Evolutionary conservation across 2,888 invertebrate genomes (phyloP).

Genomic region (Hoplodrina ambigua): DNA sequence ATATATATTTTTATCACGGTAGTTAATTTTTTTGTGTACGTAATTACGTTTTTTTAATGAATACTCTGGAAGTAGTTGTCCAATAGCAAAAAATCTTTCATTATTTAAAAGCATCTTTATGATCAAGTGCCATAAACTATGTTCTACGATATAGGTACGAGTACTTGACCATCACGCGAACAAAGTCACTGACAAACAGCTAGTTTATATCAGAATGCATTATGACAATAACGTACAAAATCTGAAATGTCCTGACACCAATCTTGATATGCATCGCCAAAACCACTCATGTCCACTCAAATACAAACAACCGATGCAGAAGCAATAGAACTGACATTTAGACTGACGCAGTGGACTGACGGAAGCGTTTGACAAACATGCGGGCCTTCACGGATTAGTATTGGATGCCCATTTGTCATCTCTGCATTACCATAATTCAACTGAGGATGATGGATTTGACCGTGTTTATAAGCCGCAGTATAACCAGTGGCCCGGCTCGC

Average conservation of each 20-base stretch:
- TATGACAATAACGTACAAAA: too few species aligned
- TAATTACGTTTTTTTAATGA: too few species aligned
- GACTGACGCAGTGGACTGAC: slow-evolving; percentile 39
- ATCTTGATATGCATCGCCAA: neutral
- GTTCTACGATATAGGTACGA: too few species aligned
- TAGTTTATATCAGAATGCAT: too few species aligned
- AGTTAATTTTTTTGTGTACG: too few species aligned
- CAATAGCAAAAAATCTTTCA: too few species aligned
- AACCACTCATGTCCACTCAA: neutral
- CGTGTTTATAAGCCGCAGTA: slow-evolving; percentile 24
- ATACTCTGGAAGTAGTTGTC: too few species aligned
- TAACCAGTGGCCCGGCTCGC: slow-evolving; percentile 11
- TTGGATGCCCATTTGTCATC: slow-evolving; percentile 51
- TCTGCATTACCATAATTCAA: slow-evolving; percentile 55
- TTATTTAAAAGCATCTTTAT: too few species aligned
- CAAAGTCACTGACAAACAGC: too few species aligned
- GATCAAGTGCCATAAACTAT: too few species aligned
- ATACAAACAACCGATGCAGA: slow-evolving; percentile 4
- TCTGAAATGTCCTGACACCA: neutral
- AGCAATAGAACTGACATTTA: slow-evolving; percentile 29
- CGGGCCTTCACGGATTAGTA: slow-evolving; percentile 44
- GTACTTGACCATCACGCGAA: too few species aligned
- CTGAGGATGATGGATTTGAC: slow-evolving; percentile 25
- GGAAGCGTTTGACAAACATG: slow-evolving; percentile 42
- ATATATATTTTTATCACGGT: too few species aligned